Evolutionary conservation across 1,140 invertebrate species (phyloP).

Genomic region (Drosophila nebulosa): DNA sequence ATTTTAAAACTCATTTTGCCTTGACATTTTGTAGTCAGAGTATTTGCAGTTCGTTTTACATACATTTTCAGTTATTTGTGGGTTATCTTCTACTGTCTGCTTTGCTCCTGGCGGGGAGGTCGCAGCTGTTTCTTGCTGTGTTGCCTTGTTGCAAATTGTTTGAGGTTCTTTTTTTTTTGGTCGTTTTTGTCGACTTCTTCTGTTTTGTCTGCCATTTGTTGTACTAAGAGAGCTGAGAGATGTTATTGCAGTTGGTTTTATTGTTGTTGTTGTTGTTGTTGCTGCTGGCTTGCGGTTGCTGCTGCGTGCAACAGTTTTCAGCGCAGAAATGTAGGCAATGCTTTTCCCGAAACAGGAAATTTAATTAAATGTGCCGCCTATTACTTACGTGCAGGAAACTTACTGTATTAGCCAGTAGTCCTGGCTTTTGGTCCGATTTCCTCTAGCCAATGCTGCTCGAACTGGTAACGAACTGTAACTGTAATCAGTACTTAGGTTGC

Average conservation of each 20-base stretch:
- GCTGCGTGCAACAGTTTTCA: conserved; percentile 60
- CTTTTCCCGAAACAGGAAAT: conserved; percentile 57
- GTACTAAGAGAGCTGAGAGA: conserved; percentile 25
- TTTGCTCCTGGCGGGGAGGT: conserved; percentile 23
- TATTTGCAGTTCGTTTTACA: not conserved
- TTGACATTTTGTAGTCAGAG: not conserved
- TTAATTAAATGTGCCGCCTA: conserved; percentile 68
- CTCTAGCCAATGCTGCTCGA: conserved; percentile 1
- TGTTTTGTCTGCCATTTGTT: conserved; percentile 1
- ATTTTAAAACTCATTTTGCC: too few relatives aligned
- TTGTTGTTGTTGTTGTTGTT: conserved; percentile 28
- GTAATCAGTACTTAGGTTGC: conserved; percentile 36
- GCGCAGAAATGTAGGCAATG: conserved; percentile 55
- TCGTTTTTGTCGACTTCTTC: conserved; percentile 22
- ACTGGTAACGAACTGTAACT: conserved; percentile 39
- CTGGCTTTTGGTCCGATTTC: not conserved
- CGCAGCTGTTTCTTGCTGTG: conserved; percentile 64
- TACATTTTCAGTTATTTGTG: not conserved
- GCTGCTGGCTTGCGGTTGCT: conserved; percentile 62
- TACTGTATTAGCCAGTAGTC: not conserved
- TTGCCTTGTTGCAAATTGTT: conserved; percentile 54
- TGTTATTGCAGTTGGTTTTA: conserved; percentile 42
- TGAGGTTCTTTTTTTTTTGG: conserved; percentile 32
- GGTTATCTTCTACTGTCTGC: not conserved
- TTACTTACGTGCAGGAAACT: conserved; percentile 6